Percentiles rank a stretch among this genome's conserved stretches.
Conservation (phyloP, 2,888 invertebrate species). For the Synergus gifuensis region DNA sequence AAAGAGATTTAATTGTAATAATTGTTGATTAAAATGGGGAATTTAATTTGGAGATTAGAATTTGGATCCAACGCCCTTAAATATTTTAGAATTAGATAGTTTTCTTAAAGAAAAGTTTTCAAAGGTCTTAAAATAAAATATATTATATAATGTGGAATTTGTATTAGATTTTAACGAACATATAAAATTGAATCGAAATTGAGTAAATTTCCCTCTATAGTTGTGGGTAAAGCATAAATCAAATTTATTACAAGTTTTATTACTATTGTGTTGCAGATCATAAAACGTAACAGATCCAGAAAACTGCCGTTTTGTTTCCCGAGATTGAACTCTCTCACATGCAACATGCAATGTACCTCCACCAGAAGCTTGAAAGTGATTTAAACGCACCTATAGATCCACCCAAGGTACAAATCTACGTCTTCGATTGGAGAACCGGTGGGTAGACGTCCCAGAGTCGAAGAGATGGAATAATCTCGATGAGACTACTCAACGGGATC, state of each 20-base stretch:
- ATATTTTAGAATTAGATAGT: no score
- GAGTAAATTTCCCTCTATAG: background rate
- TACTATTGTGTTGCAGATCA: slow-evolving; percentile 18
- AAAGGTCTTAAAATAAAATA: background rate
- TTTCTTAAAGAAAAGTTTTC: no score
- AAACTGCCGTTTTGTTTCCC: slow-evolving; percentile 40
- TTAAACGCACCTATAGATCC: slow-evolving; percentile 11
- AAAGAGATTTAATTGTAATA: no score
- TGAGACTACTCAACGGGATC: slow-evolving; percentile 28
- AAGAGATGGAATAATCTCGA: background rate
- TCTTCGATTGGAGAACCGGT: slow-evolving; percentile 30
- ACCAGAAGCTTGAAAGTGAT: slow-evolving; percentile 38
- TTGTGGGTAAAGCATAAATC: background rate
- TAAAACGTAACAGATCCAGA: slow-evolving; percentile 34
- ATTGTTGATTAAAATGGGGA: no score
- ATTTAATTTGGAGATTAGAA: no score
- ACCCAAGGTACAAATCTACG: slow-evolving; percentile 15
- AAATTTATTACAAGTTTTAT: slow-evolving; percentile 9
- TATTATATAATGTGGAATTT: background rate
- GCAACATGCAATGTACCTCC: slow-evolving; percentile 8
- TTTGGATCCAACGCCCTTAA: no score
- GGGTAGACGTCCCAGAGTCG: background rate
- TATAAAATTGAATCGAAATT: background rate
- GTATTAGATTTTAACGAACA: background rate
- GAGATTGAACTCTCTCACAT: slow-evolving; percentile 13